Evolutionary conservation across 2,888 invertebrate genomes (phyloP).

Genomic region (Crocallis elinguaria): DNA sequence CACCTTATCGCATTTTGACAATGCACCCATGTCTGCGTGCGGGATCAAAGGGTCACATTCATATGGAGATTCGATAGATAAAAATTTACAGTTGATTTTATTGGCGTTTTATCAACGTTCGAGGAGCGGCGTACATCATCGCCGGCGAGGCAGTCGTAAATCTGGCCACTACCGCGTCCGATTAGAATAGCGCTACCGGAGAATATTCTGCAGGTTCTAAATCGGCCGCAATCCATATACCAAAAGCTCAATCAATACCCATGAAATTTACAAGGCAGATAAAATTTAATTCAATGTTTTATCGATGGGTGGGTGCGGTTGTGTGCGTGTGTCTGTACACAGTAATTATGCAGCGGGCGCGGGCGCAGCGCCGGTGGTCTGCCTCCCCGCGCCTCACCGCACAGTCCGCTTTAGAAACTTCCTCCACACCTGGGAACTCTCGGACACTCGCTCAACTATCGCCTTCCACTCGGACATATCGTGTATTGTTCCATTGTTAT

Average conservation of each 20-base stretch:
- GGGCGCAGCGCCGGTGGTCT: conserved; percentile 81
- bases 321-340: conserved; percentile 72
- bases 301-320: conserved; percentile 62
- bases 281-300: conserved; percentile 80
- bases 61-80: conserved; percentile 57
- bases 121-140: conserved; percentile 51
- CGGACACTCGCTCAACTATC: conserved; percentile 60
- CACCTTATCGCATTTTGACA: conserved; percentile 50
- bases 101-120: conserved; percentile 54
- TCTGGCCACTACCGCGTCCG: conserved; percentile 56
- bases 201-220: conserved; percentile 44
- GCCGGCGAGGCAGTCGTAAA: conserved; percentile 48
- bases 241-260: conserved; percentile 75
- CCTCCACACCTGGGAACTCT: conserved; percentile 72
- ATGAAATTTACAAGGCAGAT: conserved; percentile 81
- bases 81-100: conserved; percentile 55
- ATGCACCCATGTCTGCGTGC: conserved; percentile 47
- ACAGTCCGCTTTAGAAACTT: conserved; percentile 58
- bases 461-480: conserved; percentile 52
- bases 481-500: conserved; percentile 51
- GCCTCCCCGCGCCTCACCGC: conserved; percentile 50
- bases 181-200: conserved; percentile 71
- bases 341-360: conserved; percentile 82
- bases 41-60: conserved; percentile 51
- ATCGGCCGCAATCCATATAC: conserved; percentile 48